Conservation (phyloP, 2,113 vertebrate species). For the Elephantulus edwardii region DNA sequence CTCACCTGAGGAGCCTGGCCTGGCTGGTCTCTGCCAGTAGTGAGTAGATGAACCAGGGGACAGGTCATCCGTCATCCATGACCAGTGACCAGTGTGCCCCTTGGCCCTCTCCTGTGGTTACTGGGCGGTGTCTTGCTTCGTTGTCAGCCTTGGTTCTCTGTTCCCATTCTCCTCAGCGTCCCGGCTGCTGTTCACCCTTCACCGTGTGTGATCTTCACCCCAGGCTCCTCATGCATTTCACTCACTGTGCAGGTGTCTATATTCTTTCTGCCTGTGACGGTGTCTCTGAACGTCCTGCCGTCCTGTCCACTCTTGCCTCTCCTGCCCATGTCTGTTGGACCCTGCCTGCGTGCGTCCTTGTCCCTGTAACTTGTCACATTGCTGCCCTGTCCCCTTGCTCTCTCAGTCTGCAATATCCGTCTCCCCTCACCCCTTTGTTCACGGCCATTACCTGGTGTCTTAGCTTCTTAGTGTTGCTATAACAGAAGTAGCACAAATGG, state of each 20-base stretch:
- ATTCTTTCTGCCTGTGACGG: no score
- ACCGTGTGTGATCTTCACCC: background rate
- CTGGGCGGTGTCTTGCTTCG: background rate
- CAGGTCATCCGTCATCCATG: background rate
- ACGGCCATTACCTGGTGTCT: background rate
- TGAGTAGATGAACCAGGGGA: background rate
- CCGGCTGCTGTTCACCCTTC: background rate
- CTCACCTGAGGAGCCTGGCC: fast-evolving
- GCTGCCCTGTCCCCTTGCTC: no score
- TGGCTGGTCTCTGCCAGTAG: background rate
- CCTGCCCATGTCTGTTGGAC: background rate
- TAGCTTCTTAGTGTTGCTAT: background rate
- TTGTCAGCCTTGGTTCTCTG: background rate
- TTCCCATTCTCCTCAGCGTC: background rate
- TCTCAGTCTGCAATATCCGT: background rate
- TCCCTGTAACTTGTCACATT: fast-evolving
- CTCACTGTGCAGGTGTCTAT: fast-evolving
- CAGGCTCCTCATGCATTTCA: fast-evolving
- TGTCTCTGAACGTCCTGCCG: no score
- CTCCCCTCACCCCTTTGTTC: background rate
- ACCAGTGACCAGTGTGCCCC: background rate
- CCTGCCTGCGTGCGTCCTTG: background rate
- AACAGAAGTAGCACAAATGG: background rate
- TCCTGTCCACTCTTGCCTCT: background rate
- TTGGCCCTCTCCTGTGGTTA: background rate